Conservation (phyloP, 2,888 invertebrate species). For the Apotomis turbidana region DNA sequence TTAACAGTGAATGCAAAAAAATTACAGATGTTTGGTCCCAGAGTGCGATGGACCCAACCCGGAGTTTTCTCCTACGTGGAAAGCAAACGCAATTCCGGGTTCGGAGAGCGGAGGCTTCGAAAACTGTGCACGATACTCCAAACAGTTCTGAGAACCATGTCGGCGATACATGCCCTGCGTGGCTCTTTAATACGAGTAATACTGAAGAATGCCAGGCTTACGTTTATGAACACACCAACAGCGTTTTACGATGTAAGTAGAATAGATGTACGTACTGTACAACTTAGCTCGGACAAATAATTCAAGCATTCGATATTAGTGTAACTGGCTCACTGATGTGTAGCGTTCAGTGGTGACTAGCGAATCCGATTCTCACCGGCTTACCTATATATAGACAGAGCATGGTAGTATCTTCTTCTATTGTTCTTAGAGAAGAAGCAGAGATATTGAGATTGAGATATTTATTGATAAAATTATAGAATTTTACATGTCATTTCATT, state of each 20-base stretch:
- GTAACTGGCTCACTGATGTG: too few relatives aligned
- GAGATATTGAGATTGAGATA: too few relatives aligned
- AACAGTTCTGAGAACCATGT: slow-evolving; percentile 46
- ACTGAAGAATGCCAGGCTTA: slow-evolving; percentile 59
- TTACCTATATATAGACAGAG: too few relatives aligned
- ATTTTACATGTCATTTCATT: too few relatives aligned
- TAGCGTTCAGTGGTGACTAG: too few relatives aligned
- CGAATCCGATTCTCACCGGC: too few relatives aligned
- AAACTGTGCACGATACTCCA: slow-evolving; percentile 60
- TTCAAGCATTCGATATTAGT: too few relatives aligned
- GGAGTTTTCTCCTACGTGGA: slow-evolving; percentile 63
- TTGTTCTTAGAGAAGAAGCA: too few relatives aligned
- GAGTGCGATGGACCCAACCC: slow-evolving; percentile 65
- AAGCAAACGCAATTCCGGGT: slow-evolving; percentile 65
- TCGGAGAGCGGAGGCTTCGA: slow-evolving; percentile 59
- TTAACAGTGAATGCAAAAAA: neutral
- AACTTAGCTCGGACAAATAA: too few relatives aligned
- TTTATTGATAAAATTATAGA: too few relatives aligned
- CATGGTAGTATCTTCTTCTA: too few relatives aligned
- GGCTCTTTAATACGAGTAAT: slow-evolving; percentile 59
- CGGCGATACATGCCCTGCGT: slow-evolving; percentile 60
- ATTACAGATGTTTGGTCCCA: slow-evolving; percentile 64
- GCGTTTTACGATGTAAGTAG: slow-evolving; percentile 74
- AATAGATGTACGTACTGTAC: too few relatives aligned
- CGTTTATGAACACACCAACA: slow-evolving; percentile 68